phyloP scores from a whole-genome alignment of 1,140 invertebrate species.

The Branchinecta lindahli region DNA sequence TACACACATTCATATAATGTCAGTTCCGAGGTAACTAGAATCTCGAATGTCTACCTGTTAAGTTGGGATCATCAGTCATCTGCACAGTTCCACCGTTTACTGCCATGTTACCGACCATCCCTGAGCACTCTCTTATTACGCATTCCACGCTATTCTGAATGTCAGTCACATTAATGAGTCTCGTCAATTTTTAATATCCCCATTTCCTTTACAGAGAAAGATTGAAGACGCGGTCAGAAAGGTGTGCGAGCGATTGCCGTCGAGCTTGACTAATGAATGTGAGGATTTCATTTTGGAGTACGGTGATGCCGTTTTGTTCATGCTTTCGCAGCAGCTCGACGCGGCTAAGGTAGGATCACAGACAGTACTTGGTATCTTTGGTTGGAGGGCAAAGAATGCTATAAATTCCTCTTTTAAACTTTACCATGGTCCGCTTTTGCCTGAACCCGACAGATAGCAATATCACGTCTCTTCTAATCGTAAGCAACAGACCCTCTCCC shows the following conservation, averaged over 20 bases:
- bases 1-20: too few relatives aligned
- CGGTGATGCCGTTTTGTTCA: slow-evolving; percentile 52
- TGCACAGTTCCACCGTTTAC: too few relatives aligned
- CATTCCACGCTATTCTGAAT: too few relatives aligned
- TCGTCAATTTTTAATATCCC: background rate
- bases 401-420: slow-evolving; percentile 25
- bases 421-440: background rate
- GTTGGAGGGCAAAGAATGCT: slow-evolving; percentile 15
- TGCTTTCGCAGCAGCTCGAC: slow-evolving; percentile 64
- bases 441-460: too few relatives aligned
- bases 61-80: too few relatives aligned
- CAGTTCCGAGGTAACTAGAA: too few relatives aligned
- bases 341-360: slow-evolving; percentile 42
- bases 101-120: too few relatives aligned
- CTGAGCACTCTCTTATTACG: too few relatives aligned
- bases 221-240: slow-evolving; percentile 46
- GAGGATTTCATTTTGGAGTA: slow-evolving; percentile 55
- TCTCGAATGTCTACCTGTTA: too few relatives aligned
- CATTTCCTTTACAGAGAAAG: slow-evolving; percentile 34
- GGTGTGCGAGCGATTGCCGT: slow-evolving; percentile 50
- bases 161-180: too few relatives aligned
- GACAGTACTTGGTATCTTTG: background rate
- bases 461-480: too few relatives aligned
- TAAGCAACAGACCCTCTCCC: too few relatives aligned
- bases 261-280: slow-evolving; percentile 46